Evolutionary conservation across 2,888 invertebrate species (phyloP).

Genomic region (Polylopha cassiicola): DNA sequence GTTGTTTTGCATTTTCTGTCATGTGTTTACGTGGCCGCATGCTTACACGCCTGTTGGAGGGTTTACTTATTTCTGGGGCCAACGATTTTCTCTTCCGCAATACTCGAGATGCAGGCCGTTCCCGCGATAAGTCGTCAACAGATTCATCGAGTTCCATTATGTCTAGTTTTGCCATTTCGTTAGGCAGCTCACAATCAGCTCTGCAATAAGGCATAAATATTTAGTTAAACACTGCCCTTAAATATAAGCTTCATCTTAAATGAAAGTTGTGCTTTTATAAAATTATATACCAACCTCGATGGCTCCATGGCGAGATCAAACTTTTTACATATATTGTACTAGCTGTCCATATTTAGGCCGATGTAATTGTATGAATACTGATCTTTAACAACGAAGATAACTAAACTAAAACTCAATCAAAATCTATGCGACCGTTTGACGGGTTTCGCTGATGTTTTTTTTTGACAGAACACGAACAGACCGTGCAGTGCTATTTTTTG

Average conservation of each 20-base stretch:
- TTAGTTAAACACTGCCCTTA: no score
- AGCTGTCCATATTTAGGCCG: slow-evolving; percentile 1
- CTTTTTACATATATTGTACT: no score
- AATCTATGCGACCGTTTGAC: neutral
- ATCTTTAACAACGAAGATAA: no score
- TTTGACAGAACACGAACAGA: no score
- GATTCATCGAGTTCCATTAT: slow-evolving; percentile 59
- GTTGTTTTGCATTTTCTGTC: slow-evolving; percentile 57
- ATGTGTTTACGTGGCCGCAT: slow-evolving; percentile 67
- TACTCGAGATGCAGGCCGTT: slow-evolving; percentile 42
- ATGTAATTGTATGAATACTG: no score
- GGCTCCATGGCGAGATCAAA: no score
- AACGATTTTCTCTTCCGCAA: slow-evolving; percentile 62
- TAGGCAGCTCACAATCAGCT: slow-evolving; percentile 58
- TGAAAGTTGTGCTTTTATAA: no score
- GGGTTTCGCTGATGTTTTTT: no score
- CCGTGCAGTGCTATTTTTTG: no score
- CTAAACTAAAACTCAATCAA: no score
- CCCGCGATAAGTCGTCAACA: slow-evolving; percentile 28
- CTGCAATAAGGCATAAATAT: slow-evolving; percentile 46
- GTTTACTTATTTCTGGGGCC: slow-evolving; percentile 49
- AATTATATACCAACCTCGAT: slow-evolving; percentile 8
- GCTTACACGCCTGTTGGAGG: slow-evolving; percentile 64
- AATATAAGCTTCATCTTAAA: no score
- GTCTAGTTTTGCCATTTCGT: slow-evolving; percentile 68